These are phyloP conservation scores for Trachymyrmex cornetzi DNA, from an alignment of 1,140 invertebrate genomes.

Conservation along the genomic window DNA sequence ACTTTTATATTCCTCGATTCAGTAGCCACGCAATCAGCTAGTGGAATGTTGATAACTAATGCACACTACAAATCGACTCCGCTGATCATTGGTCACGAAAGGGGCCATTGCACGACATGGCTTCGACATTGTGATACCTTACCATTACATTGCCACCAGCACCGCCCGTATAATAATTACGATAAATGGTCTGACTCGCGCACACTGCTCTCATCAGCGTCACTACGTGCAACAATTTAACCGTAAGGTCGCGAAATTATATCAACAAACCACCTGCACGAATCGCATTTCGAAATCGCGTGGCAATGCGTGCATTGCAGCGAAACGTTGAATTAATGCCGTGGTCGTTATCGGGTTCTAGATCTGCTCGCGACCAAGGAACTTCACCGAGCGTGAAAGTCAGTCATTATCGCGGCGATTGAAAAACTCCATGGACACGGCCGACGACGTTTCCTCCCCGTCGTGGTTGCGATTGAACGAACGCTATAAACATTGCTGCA, in stretches of 20 bases:
- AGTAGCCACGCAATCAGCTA: conserved; percentile 52
- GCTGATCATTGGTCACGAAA: conserved; percentile 68
- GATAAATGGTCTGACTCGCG: conserved; percentile 31
- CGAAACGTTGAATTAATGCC: conserved; percentile 49
- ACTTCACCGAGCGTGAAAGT: conserved; percentile 50
- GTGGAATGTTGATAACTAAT: conserved; percentile 49
- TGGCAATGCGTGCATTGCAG: conserved; percentile 23
- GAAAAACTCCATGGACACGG: conserved; percentile 55
- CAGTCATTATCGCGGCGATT: conserved; percentile 60
- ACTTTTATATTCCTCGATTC: conserved; percentile 50
- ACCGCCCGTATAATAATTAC: conserved; percentile 63
- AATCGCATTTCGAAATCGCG: conserved; percentile 50
- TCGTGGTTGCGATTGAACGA: conserved; percentile 29
- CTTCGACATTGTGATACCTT: conserved; percentile 57
- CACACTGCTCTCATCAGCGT: conserved; percentile 27
- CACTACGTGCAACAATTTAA: conserved; percentile 48
- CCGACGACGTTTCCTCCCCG: conserved; percentile 28
- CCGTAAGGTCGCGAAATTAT: conserved; percentile 70
- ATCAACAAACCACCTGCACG: conserved; percentile 58
- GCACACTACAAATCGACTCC: conserved; percentile 33
- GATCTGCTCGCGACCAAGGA: conserved; percentile 53
- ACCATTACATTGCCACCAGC: conserved; percentile 69
- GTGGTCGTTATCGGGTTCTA: conserved; percentile 16
- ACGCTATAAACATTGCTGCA: conserved; percentile 15
- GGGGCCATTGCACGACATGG: conserved; percentile 37